Conservation (phyloP, 2,113 vertebrate species). For the Tachysurus vachellii region DNA sequence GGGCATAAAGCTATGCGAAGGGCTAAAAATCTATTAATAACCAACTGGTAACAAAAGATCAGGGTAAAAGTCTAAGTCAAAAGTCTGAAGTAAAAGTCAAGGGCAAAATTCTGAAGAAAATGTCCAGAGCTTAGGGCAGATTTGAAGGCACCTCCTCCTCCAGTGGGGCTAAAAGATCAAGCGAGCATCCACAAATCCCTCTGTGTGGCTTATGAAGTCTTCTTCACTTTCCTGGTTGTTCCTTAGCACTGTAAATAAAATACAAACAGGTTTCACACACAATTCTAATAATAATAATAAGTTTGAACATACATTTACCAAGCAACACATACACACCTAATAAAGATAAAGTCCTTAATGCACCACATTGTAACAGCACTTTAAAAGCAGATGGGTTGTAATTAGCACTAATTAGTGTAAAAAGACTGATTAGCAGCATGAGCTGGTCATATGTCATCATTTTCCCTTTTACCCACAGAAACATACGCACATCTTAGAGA, state of each 20-base stretch:
- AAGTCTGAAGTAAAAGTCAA: neutral
- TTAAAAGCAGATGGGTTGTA: neutral
- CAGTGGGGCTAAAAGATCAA: constrained; percentile 7
- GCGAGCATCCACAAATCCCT: constrained; percentile 23
- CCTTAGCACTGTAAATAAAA: constrained; percentile 7
- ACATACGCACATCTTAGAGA: neutral
- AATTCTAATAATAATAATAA: neutral
- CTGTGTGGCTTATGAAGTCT: constrained; percentile 22
- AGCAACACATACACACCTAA: neutral
- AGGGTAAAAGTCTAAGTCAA: neutral
- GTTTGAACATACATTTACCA: neutral
- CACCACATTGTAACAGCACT: neutral
- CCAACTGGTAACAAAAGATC: neutral
- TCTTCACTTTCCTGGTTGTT: neutral
- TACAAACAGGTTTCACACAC: neutral
- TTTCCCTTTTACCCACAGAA: neutral
- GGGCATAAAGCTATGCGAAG: neutral
- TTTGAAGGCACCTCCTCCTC: constrained; percentile 48
- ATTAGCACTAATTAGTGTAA: neutral
- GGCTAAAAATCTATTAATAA: neutral
- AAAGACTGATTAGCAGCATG: neutral
- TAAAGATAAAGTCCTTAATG: neutral
- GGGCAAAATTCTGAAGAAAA: neutral
- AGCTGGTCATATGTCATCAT: neutral
- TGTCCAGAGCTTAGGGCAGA: neutral